Conservation (phyloP, 2,113 vertebrate species). For the Orcinus orca region DNA sequence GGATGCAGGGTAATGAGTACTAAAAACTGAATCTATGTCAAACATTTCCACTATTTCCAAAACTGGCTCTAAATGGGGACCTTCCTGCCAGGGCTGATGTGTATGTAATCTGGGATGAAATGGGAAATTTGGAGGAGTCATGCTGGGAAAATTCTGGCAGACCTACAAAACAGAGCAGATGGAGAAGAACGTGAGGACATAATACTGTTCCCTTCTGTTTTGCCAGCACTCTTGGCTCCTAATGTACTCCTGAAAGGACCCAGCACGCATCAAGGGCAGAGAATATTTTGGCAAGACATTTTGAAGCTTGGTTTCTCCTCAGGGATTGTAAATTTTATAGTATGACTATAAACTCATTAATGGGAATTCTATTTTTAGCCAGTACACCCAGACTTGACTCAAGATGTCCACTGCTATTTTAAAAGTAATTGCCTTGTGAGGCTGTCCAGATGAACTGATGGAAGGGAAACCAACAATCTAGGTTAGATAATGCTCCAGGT, state of each 20-base stretch:
- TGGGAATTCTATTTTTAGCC: neutral
- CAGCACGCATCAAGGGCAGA: neutral
- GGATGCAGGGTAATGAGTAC: neutral
- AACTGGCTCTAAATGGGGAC: neutral
- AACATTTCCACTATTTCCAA: neutral
- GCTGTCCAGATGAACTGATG: neutral
- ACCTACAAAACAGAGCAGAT: neutral
- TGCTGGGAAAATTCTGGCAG: conserved; percentile 3
- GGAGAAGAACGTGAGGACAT: neutral
- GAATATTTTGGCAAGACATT: neutral
- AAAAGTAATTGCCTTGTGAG: neutral
- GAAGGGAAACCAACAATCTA: neutral
- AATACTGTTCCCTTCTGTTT: neutral
- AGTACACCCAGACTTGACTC: neutral
- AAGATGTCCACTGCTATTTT: neutral
- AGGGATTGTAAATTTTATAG: neutral
- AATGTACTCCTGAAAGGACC: neutral
- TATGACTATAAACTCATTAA: neutral
- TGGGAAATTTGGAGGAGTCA: neutral
- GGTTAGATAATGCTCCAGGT: neutral
- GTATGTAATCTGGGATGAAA: neutral
- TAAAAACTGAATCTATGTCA: neutral
- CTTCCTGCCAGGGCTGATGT: neutral
- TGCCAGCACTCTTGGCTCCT: neutral
- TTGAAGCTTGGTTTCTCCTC: neutral